phyloP scores from a whole-genome alignment of 1,140 invertebrate species.

The Bombus affinis region DNA sequence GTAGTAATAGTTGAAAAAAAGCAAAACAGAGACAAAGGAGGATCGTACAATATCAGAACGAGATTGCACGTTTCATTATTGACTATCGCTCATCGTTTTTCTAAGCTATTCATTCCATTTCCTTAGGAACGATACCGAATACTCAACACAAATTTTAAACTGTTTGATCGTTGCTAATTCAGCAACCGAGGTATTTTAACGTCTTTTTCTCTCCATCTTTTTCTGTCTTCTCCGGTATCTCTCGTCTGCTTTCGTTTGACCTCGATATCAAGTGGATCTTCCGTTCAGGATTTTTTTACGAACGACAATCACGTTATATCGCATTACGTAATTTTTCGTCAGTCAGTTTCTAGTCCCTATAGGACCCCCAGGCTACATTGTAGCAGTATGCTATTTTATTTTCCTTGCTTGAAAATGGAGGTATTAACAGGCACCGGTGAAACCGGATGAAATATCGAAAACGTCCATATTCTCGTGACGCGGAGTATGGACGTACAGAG shows the following conservation, averaged over 20 bases:
- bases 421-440: background rate
- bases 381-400: background rate
- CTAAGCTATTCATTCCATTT: conserved; percentile 43
- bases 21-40: too few species aligned
- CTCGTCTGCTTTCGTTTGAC: background rate
- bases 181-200: conserved; percentile 3
- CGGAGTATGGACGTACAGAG: background rate
- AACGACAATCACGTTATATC: conserved; percentile 12
- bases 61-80: conserved; percentile 39
- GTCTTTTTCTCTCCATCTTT: background rate
- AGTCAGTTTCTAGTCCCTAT: background rate
- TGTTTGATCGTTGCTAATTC: conserved; percentile 33
- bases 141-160: conserved; percentile 32
- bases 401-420: background rate
- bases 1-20: background rate
- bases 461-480: background rate
- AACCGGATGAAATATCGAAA: background rate
- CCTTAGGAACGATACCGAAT: conserved; percentile 23
- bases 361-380: too few species aligned
- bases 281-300: background rate
- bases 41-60: conserved; percentile 12
- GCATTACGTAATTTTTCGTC: conserved; percentile 1
- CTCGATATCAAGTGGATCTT: background rate
- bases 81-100: conserved; percentile 35
- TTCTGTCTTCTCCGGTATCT: background rate